These are phyloP conservation scores for Myodes glareolus DNA, from an alignment of 2,113 vertebrate genomes.

Conservation along the genomic window DNA sequence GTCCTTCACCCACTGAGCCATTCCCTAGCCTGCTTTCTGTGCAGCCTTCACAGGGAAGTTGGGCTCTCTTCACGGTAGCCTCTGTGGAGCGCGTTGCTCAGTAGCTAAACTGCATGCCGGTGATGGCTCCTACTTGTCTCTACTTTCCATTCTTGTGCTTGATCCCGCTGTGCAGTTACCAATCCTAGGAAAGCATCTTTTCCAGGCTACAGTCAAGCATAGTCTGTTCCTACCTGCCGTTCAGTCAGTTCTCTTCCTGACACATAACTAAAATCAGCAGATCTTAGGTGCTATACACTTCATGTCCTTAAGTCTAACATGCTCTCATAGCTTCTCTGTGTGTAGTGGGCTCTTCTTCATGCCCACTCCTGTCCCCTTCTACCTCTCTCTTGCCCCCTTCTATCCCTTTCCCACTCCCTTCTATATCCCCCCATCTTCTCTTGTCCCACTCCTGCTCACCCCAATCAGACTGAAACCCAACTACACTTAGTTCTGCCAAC, in stretches of 20 bases:
- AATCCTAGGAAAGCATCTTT: not conserved
- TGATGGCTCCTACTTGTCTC: no score
- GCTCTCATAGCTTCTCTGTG: not conserved
- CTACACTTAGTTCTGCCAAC: not conserved
- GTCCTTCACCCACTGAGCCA: not conserved
- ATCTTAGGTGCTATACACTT: not conserved
- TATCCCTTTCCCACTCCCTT: not conserved
- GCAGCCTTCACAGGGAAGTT: not conserved
- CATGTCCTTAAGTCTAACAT: not conserved
- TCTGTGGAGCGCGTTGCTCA: not conserved
- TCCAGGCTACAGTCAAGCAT: not conserved
- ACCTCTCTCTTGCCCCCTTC: not conserved
- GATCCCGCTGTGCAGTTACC: not conserved
- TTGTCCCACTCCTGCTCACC: no score
- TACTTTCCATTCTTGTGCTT: not conserved
- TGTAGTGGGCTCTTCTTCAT: not conserved
- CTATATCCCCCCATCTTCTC: not conserved
- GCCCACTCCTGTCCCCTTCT: not conserved
- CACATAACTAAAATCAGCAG: not conserved
- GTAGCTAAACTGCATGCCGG: not conserved
- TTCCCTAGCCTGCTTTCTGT: not conserved
- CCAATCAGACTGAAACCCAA: not conserved
- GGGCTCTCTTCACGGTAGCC: not conserved
- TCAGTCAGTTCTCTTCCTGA: not conserved
- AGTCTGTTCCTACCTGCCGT: not conserved